These are phyloP conservation scores for Pangasianodon gigas DNA, from an alignment of 2,113 vertebrate genomes.

Conservation along the genomic window DNA sequence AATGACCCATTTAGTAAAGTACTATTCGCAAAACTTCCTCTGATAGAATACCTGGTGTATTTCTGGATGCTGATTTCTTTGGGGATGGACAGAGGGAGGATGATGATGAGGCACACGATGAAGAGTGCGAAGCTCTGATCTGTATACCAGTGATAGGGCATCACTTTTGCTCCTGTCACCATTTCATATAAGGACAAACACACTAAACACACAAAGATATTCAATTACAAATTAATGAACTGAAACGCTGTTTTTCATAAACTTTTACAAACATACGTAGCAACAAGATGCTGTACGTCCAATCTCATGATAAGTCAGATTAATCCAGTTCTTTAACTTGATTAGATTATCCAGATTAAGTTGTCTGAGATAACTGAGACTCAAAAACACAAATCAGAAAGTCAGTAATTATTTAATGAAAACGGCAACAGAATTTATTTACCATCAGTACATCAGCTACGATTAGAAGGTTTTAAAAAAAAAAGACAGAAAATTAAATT, in stretches of 20 bases:
- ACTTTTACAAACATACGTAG: not conserved
- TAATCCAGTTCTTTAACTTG: not conserved
- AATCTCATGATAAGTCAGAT: not conserved
- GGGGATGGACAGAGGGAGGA: slow-evolving; percentile 76
- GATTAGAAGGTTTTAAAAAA: too few relatives aligned
- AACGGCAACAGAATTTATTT: not conserved
- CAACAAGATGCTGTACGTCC: not conserved
- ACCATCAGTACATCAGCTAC: too few relatives aligned
- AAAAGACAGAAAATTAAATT: too few relatives aligned
- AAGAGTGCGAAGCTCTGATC: slow-evolving; percentile 75
- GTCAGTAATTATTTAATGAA: not conserved
- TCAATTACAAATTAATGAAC: not conserved
- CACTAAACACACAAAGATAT: slow-evolving; percentile 45
- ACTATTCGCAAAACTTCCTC: not conserved
- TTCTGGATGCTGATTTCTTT: slow-evolving; percentile 80
- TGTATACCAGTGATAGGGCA: slow-evolving; percentile 75
- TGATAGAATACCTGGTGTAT: slow-evolving; percentile 73
- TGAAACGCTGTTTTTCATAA: not conserved
- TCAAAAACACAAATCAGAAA: not conserved
- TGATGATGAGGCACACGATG: slow-evolving; percentile 73
- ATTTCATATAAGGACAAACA: slow-evolving; percentile 78
- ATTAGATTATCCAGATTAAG: not conserved
- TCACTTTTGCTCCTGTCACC: slow-evolving; percentile 64
- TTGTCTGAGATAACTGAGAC: not conserved
- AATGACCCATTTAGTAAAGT: too few relatives aligned